Base-by-base conservation (phyloP, 2,888 invertebrate species). In the Rhopalosiphum nymphaeae region DNA sequence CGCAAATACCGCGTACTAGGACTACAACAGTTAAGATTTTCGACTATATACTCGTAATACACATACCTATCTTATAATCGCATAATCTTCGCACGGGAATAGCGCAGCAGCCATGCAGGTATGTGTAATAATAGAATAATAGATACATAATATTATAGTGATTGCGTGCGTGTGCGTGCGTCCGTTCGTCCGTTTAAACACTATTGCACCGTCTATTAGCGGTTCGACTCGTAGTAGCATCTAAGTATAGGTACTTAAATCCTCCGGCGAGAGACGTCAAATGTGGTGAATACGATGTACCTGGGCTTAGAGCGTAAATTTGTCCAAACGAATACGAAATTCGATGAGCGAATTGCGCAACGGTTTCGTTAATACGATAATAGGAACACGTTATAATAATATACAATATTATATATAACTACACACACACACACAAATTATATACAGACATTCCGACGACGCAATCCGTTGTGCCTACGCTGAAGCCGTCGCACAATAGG, bases 261-360 rank as follows among this genome's bases (percentile, higher is more conserved):
- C 21, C 36, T 78, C 78, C 78, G 36, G 36, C 78, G 21, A 36
- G 78, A 78, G 78, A 36, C 78, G 36, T 78, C 78, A 36, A 21
- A 36, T 36, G 36, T 78, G 16, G 36, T 36, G 78, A 36, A 78
- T 78, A 42, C 36, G 78, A 78, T 36, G 57, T 36, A 21, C 36
- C 78, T 2, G 78, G 11, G 21, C 36, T 9, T 78, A 36, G 21
- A 36, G 21, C 1, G 36, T 9, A 78, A 78, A 78, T 9, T 36
- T 36, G 36, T 36, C 78, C 21, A 36, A 21, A 36, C 21, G 36
- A 78, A 36, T 78, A 36, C 78, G 36, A 78, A 78, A 36, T 78
- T 42, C 78, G 21, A 53, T 53, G 53, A 78, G 36, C 78, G 78
- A 78, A 78, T 88, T 88, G 42, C 88, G 88, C 53, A 36, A 88